Percentiles rank a stretch among this genome's conserved stretches.
These are phyloP conservation scores for Drosophila greeni DNA, from an alignment of 2,888 invertebrate species.

Conservation along the genomic window DNA sequence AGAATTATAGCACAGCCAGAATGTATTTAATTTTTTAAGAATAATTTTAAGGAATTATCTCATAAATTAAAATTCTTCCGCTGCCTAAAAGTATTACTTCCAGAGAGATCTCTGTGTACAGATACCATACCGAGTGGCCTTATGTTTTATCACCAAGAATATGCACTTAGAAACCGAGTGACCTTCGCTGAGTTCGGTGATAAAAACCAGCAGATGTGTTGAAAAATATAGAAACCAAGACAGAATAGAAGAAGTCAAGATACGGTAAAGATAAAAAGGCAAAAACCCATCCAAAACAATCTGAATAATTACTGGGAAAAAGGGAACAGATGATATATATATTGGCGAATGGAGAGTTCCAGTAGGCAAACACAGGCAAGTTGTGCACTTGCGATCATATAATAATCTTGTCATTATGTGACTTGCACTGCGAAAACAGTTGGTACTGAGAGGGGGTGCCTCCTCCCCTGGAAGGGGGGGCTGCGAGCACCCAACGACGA, in stretches of 20 bases:
- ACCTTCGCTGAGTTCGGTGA: constrained; percentile 12
- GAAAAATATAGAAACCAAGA: constrained; percentile 6
- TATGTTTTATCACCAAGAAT: constrained; percentile 14
- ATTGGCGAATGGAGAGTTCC: constrained; percentile 4
- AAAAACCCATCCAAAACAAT: not conserved
- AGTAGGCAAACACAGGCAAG: constrained; percentile 5
- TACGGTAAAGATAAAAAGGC: constrained; percentile 44
- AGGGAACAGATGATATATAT: not conserved
- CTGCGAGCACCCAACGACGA: not conserved
- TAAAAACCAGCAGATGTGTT: constrained; percentile 3
- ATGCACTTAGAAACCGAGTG: constrained; percentile 20
- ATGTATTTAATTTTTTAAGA: no score
- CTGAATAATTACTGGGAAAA: constrained; percentile 1
- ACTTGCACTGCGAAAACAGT: constrained; percentile 43
- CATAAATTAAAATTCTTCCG: no score
- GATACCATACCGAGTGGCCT: not conserved
- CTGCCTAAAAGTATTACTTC: not conserved
- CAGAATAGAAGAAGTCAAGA: not conserved
- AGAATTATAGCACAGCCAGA: no score
- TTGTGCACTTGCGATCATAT: constrained; percentile 52
- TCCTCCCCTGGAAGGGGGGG: not conserved
- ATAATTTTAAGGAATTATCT: accelerated
- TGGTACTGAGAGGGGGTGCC: not conserved
- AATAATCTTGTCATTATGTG: constrained; percentile 66
- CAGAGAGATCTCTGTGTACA: not conserved